Percentiles rank a stretch among this genome's conserved stretches.
These are phyloP conservation scores for Lates calcarifer DNA, from an alignment of 2,113 vertebrate genomes.

Conservation along the genomic window DNA sequence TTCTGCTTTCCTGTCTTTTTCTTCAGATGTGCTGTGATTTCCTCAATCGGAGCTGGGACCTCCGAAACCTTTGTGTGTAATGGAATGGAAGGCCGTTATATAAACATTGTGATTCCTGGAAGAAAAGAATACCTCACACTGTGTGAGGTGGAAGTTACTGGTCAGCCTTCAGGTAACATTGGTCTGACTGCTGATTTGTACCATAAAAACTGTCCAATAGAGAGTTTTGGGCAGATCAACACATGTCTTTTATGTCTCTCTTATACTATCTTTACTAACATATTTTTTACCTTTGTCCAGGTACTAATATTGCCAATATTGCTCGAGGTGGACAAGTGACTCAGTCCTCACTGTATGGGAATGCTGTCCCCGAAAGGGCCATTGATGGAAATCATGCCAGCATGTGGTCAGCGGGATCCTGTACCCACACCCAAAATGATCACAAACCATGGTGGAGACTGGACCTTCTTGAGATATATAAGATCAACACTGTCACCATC, in stretches of 20 bases:
- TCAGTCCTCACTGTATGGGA: conserved; percentile 34
- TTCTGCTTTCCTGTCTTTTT: neutral
- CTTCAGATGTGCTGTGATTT: conserved; percentile 47
- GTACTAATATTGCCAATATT: neutral
- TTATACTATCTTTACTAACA: neutral
- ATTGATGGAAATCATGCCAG: conserved; percentile 47
- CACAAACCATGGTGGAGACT: conserved; percentile 64
- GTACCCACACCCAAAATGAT: neutral
- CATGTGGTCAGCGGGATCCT: neutral
- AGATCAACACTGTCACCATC: conserved; percentile 46
- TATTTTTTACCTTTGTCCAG: neutral
- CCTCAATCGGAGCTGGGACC: neutral
- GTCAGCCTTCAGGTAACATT: neutral
- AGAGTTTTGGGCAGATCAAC: too few species aligned
- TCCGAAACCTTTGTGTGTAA: neutral
- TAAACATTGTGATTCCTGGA: conserved; percentile 49
- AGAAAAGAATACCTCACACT: conserved; percentile 4
- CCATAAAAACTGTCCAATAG: too few species aligned
- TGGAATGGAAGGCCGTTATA: conserved; percentile 26
- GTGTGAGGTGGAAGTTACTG: conserved; percentile 51
- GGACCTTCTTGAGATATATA: conserved; percentile 34
- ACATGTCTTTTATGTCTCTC: too few species aligned
- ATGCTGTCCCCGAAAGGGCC: conserved; percentile 6
- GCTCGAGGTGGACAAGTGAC: neutral
- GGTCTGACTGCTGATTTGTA: neutral